Evolutionary conservation across 37 sponge, comb jelly and placozoan genomes (phyloP).

Genomic region (Haliclona indistincta): DNA sequence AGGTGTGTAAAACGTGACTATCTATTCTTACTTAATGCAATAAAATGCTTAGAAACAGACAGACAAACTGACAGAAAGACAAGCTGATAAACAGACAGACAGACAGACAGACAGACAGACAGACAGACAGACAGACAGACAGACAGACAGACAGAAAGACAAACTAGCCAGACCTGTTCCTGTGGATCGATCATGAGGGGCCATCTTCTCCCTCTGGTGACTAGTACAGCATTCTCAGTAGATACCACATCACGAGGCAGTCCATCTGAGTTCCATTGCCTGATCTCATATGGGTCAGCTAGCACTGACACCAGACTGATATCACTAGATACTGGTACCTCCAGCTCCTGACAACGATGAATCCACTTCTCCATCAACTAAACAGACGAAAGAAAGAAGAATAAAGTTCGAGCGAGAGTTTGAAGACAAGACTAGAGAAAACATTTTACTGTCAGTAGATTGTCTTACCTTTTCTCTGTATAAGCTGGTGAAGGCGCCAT

Average conservation of each 20-base stretch:
- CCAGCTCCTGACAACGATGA: constrained; percentile 80
- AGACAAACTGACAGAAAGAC: too few species aligned
- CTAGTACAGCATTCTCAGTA: constrained; percentile 97
- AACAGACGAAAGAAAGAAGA: neutral
- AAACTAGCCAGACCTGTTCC: constrained; percentile 92
- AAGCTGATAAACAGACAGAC: too few species aligned
- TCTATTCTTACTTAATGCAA: too few species aligned
- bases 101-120: too few species aligned
- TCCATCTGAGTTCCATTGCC: constrained; percentile 95
- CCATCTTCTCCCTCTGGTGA: constrained; percentile 94
- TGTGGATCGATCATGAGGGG: constrained; percentile 99
- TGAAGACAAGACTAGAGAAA: neutral
- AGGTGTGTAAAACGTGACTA: neutral
- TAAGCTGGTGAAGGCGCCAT: constrained; percentile 94
- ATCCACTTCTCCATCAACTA: constrained; percentile 88
- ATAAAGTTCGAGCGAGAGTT: neutral
- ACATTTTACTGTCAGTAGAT: too few species aligned
- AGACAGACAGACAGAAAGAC: too few species aligned
- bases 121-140: too few species aligned
- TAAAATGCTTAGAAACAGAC: too few species aligned
- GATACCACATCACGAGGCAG: constrained; percentile 95
- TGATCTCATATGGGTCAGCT: constrained; percentile 93
- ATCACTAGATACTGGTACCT: constrained; percentile 92
- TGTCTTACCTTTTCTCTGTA: constrained; percentile 79
- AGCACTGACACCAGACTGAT: constrained; percentile 60